Base-by-base conservation (phyloP, 92 coral and sea anemone species). In the Epizoanthus illoricatus region DNA sequence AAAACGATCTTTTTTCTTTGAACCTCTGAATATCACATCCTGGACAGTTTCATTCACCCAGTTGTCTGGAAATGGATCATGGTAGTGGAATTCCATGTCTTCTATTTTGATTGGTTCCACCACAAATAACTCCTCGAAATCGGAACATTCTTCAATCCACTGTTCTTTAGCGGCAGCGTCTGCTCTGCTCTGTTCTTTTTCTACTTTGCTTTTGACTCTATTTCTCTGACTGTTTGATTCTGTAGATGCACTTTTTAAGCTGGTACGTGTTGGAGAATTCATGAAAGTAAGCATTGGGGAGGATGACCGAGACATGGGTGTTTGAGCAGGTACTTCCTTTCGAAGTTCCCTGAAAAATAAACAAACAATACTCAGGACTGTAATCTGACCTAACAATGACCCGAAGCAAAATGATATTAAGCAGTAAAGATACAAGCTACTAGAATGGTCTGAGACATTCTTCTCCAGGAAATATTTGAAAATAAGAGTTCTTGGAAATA, bases 21-120 rank as follows among this genome's bases (percentile, higher is more conserved):
- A 74, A 24, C 94, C 97, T 73, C 92, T 79, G 75, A 88, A 93
- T 66, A 90, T 88, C 17, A 84, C 94, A 62, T 73, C 92, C 73
- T 93, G 91, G 6, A 90, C 91, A 71, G 91, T 86, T 79, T 93
- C 97, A 63, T 90, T 89, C 16, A 93, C 97, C 97, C 97, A 93
- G 7, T 85, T 86, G 17, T 89, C 84, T 16, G 97, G 97, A 74
- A 90, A 93, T n/a, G 97, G 97, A 82, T 93, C 92, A 69, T 93
- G 97, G 68, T 88, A 93, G 71, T 75, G 56, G 63, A 88, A 88
- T 13, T 60, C 84, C 80, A 79, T 56, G 49, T 81, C 90, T 56
- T 88, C 92, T 3, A 71, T 74, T 69, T 81, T 81, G 16, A 36
- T 73, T 62, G 85, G 71, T 21, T 86, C 91, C 7, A 92, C 89